Conservation (phyloP, 2,797 vertebrate species). For the Hypotaenidia okinawae region DNA sequence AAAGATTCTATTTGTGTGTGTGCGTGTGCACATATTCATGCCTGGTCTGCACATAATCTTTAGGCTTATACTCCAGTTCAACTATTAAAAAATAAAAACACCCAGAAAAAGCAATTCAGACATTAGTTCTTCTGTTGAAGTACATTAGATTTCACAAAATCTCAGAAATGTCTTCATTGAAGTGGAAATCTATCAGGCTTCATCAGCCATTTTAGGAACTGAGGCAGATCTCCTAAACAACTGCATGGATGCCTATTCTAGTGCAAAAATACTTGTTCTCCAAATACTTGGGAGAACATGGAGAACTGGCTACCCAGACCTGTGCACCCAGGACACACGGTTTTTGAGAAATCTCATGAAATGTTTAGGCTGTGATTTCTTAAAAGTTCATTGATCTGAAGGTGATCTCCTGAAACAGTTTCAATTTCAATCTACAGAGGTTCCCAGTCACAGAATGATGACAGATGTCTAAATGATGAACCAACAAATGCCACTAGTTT, state of each 20-base stretch:
- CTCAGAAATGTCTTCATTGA: accelerated
- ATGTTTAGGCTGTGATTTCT: neutral
- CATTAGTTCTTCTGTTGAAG: neutral
- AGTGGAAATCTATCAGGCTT: neutral
- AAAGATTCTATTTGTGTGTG: neutral
- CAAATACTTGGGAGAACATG: neutral
- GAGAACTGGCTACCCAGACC: neutral
- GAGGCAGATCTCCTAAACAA: neutral
- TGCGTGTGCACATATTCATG: neutral
- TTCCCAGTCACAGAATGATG: neutral
- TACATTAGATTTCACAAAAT: neutral
- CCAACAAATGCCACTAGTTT: neutral
- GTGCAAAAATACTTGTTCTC: no score
- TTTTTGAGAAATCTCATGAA: neutral
- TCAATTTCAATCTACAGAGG: neutral
- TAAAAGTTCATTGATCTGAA: neutral
- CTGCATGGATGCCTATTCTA: neutral
- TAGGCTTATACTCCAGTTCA: neutral
- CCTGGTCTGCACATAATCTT: neutral
- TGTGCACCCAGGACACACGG: accelerated
- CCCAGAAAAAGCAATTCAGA: neutral
- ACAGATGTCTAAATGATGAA: neutral
- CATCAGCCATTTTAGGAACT: neutral
- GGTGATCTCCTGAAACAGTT: neutral
- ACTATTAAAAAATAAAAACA: neutral